Percentiles rank a stretch among this genome's conserved stretches.
These are phyloP conservation scores for Anticlea derivata DNA, from an alignment of 2,888 invertebrate genomes.

Conservation along the genomic window DNA sequence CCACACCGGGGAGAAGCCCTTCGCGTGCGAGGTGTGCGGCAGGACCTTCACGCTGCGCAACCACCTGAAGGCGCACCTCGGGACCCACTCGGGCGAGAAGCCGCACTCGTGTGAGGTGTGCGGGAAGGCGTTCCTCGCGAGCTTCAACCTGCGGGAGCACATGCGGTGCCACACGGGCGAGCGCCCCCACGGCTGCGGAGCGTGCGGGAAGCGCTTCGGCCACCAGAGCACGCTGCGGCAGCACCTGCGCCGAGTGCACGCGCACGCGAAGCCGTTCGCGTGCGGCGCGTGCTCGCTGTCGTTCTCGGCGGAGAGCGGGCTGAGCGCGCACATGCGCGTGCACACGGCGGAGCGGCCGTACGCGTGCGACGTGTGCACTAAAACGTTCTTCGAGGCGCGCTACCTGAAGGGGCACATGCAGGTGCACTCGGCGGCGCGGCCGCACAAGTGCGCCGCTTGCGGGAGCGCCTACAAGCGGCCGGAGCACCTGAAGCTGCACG, in stretches of 20 bases:
- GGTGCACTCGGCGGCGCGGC: constrained; percentile 3
- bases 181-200: not conserved
- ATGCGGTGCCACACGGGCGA: constrained; percentile 10
- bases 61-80: constrained; percentile 20
- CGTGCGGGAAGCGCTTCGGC: constrained; percentile 7
- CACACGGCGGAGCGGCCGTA: constrained; percentile 11
- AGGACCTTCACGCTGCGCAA: constrained; percentile 17
- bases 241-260: constrained; percentile 7
- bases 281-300: constrained; percentile 11
- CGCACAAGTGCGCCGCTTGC: constrained; percentile 5
- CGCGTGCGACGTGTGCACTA: constrained; percentile 4
- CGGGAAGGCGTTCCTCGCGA: constrained; percentile 16
- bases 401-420: constrained; percentile 18
- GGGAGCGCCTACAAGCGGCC: constrained; percentile 10
- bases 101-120: constrained; percentile 21
- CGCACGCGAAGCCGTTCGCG: constrained; percentile 7
- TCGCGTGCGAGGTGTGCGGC: constrained; percentile 25
- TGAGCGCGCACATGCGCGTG: constrained; percentile 5
- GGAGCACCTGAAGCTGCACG: constrained; percentile 10
- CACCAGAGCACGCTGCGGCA: constrained; percentile 10
- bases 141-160: constrained; percentile 1
- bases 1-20: constrained; percentile 21
- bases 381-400: constrained; percentile 11
- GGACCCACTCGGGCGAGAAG: constrained; percentile 17
- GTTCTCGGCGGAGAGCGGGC: not conserved